Conservation (phyloP, 2,888 invertebrate genomes). For the Ashinkailepas kermadecensis region DNA sequence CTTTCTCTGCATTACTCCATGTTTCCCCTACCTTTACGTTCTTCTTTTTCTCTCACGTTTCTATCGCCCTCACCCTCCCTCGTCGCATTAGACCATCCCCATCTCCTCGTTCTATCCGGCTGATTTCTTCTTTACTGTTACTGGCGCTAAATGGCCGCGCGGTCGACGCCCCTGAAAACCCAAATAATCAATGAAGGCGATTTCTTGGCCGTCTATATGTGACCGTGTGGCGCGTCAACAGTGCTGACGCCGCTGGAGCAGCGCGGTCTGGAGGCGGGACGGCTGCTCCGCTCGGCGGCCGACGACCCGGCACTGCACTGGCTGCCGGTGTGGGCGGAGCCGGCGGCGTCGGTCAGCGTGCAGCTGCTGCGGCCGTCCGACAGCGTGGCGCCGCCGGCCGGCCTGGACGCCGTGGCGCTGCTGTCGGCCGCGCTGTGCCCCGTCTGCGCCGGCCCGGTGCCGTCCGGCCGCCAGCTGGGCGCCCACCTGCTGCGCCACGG, state of each 20-base stretch:
- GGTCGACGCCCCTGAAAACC: too few relatives aligned
- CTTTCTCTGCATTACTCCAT: too few relatives aligned
- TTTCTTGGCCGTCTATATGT: too few relatives aligned
- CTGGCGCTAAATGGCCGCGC: too few relatives aligned
- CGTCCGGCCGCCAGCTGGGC: slow-evolving; percentile 14
- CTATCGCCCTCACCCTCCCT: too few relatives aligned
- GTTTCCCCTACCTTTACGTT: too few relatives aligned
- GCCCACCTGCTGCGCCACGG: slow-evolving; percentile 11
- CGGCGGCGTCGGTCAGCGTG: background rate
- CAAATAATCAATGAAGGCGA: too few relatives aligned
- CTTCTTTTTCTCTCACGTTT: too few relatives aligned
- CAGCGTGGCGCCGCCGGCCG: background rate
- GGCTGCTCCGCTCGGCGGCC: background rate
- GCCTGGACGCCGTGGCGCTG: slow-evolving; percentile 5
- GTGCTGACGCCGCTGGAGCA: slow-evolving; percentile 7
- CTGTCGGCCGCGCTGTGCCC: slow-evolving; percentile 7
- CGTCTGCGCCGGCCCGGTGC: background rate
- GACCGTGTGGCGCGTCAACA: background rate
- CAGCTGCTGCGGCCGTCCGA: background rate
- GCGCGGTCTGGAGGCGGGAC: slow-evolving; percentile 12
- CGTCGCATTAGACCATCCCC: too few relatives aligned
- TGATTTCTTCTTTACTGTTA: too few relatives aligned
- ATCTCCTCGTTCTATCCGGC: too few relatives aligned
- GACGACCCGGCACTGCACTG: background rate
- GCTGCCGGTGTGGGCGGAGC: background rate